These are phyloP conservation scores for Sycophila texana DNA, from an alignment of 2,888 invertebrate species.

Conservation along the genomic window DNA sequence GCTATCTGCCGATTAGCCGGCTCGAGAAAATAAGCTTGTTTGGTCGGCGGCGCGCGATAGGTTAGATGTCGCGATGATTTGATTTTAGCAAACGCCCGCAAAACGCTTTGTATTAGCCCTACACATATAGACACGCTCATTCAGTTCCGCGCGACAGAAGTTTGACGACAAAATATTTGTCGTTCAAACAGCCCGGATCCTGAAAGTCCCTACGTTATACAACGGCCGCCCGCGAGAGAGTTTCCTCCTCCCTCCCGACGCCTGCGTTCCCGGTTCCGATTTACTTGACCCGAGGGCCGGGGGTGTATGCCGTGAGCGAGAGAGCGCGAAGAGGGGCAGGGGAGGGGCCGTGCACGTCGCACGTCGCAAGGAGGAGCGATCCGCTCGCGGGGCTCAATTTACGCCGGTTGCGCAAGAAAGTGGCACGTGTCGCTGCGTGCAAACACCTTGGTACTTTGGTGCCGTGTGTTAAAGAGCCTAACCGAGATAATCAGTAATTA, in stretches of 20 bases:
- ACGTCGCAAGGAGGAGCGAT: neutral
- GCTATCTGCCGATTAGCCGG: no score
- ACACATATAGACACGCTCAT: constrained; percentile 75
- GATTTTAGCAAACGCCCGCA: constrained; percentile 73
- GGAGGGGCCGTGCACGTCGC: neutral
- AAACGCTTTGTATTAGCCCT: constrained; percentile 74
- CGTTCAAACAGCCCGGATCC: constrained; percentile 74
- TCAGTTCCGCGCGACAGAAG: constrained; percentile 70
- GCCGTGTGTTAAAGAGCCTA: constrained; percentile 73
- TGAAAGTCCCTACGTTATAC: constrained; percentile 66
- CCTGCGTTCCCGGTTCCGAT: neutral
- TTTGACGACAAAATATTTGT: constrained; percentile 76
- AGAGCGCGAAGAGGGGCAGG: neutral
- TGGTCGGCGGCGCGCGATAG: neutral
- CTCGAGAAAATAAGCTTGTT: neutral
- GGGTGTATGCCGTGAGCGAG: no score
- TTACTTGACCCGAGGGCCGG: no score
- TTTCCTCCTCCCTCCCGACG: constrained; percentile 13
- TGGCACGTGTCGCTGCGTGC: constrained; percentile 65
- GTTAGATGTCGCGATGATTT: constrained; percentile 62
- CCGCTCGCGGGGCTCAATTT: no score
- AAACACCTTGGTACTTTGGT: constrained; percentile 64
- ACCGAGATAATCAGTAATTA: constrained; percentile 75
- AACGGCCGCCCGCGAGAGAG: constrained; percentile 39
- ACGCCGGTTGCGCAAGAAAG: constrained; percentile 34